Evolutionary conservation across 2,113 vertebrate species (phyloP).

Genomic region (Bubo bubo): DNA sequence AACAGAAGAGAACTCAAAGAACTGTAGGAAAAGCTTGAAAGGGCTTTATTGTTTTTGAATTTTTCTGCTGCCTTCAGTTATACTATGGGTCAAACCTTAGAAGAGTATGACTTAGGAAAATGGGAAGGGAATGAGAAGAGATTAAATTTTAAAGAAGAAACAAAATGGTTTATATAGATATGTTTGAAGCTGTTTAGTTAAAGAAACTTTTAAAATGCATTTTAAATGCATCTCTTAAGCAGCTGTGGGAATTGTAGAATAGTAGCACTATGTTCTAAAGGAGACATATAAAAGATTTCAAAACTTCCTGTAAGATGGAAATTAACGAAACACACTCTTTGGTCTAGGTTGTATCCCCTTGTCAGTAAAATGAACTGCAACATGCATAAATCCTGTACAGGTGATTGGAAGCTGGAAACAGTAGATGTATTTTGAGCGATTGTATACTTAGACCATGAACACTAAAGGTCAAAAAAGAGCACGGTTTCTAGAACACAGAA

Average conservation of each 20-base stretch:
- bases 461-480: background rate
- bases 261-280: background rate
- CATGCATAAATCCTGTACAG: background rate
- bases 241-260: background rate
- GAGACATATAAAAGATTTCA: background rate
- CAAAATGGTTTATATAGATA: background rate
- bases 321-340: background rate
- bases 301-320: background rate
- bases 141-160: background rate
- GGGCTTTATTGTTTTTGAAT: background rate
- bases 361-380: background rate
- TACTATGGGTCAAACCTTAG: background rate
- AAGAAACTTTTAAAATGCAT: background rate
- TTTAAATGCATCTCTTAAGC: background rate
- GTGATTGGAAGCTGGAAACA: background rate
- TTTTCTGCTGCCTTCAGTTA: background rate
- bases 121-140: background rate
- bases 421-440: fast-evolving
- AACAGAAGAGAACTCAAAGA: background rate
- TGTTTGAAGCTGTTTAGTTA: background rate
- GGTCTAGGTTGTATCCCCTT: background rate
- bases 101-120: background rate
- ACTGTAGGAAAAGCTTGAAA: background rate
- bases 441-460: background rate
- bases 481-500: background rate